A percentile compares a stretch with the other conserved stretches of the same genome.
Conservation (phyloP, 2,888 invertebrate species). For the Andrena flavipes region DNA sequence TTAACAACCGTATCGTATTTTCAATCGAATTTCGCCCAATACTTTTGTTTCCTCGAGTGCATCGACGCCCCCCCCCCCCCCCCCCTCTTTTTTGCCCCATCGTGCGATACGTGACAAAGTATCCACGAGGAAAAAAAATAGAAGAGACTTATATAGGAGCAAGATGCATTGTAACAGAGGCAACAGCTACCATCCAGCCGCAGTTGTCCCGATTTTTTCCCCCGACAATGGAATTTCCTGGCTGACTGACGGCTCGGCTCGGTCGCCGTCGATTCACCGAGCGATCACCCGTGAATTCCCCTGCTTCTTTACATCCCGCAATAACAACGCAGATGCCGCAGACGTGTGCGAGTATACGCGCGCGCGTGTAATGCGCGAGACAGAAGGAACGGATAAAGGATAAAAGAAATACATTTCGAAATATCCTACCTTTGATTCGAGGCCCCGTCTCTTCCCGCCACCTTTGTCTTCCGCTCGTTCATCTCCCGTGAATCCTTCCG, state of each 20-base stretch:
- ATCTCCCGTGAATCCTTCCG: conserved; percentile 29
- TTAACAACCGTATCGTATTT: not conserved
- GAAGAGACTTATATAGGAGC: conserved; percentile 2
- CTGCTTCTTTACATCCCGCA: conserved; percentile 74
- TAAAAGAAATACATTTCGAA: conserved; percentile 69
- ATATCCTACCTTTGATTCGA: conserved; percentile 68
- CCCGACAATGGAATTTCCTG: conserved; percentile 72
- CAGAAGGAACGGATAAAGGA: conserved; percentile 42
- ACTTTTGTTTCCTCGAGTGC: not conserved
- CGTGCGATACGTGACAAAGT: not conserved
- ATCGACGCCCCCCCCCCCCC: not conserved
- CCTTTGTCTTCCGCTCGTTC: conserved; percentile 5
- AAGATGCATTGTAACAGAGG: conserved; percentile 46
- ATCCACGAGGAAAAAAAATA: not conserved
- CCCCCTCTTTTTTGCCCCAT: not conserved
- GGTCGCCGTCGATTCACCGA: conserved; percentile 54
- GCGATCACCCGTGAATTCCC: conserved; percentile 77
- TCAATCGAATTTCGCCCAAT: not conserved
- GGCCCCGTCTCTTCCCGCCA: not conserved
- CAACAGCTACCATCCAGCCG: conserved; percentile 33
- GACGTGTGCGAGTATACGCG: conserved; percentile 5
- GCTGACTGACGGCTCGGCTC: conserved; percentile 68
- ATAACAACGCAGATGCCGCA: conserved; percentile 70
- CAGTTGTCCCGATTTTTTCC: conserved; percentile 60
- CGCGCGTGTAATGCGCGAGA: conserved; percentile 24